Base-by-base conservation (phyloP, 2,888 invertebrate genomes). In the Xestia ashworthii region DNA sequence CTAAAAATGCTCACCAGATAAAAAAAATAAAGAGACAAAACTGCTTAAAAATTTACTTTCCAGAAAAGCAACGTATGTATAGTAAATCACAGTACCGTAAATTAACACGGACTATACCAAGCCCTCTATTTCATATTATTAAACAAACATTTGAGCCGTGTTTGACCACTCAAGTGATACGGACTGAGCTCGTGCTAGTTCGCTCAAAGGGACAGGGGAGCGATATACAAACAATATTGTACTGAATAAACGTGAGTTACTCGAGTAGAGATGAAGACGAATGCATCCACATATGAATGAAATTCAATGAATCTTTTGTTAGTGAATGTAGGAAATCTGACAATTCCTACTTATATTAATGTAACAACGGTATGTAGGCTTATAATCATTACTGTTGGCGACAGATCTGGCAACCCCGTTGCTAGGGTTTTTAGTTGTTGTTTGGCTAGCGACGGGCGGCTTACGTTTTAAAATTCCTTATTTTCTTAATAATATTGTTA, bases 121-220 rank as follows among this genome's bases (percentile, higher is more conserved):
- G 12, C 41, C 14, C 55, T 41, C 3, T 58, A 41, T 66, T 69
- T 55, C 32, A 44, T 32, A 64, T 50, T 62, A 41, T 32, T 58
- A 67, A 72, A 67, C 72, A 76, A 72, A 81, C 46, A 60, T 65
- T 78, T 48, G 53, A 25, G 16, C 44, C 12, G 41, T 53, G 44
- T 82, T 74, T 74, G 67, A 74, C 58, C 32, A 74, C 14, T 38
- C 50, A 53, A 74, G 74, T 80, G 71, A 53, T 38, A 50, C 58
- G 70, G n/a, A 80, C n/a, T 74, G n/a, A 53, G 74, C 62, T 12
- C n/a, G 16, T 83, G 48, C 62, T 55, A 50, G 66, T 71, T 60
- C 25, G 25, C 58, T 80, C 84, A 74, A 84, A 80, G 74, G 80
- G 70, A 74, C 38, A 79, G 48, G 64, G 16, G 9, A 32, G 6